Conservation (phyloP, 1,140 invertebrate genomes). For the Trinorchestia longiramus region DNA sequence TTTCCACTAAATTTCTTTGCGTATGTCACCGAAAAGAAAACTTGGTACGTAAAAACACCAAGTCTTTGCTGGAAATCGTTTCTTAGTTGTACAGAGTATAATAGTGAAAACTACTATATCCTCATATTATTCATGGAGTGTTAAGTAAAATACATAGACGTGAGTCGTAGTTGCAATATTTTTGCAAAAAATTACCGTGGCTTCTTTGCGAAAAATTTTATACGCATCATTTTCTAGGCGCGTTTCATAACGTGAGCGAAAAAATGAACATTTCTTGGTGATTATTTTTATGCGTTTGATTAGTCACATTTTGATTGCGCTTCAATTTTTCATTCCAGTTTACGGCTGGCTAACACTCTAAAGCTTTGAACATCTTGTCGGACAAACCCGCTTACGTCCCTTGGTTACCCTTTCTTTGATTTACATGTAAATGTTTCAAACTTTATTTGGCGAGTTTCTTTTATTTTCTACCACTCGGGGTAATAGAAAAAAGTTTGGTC, state of each 20-base stretch:
- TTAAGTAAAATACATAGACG: not conserved
- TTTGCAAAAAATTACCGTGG: not conserved
- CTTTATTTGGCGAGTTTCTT: slow-evolving; percentile 37
- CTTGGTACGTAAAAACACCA: too few species aligned
- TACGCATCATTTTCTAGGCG: not conserved
- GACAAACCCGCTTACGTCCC: not conserved
- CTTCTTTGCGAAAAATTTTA: not conserved
- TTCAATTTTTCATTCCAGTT: not conserved
- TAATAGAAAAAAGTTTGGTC: slow-evolving; percentile 50
- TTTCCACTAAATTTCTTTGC: too few species aligned
- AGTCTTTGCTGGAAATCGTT: too few species aligned
- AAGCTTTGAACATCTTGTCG: slow-evolving; percentile 34
- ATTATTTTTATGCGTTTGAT: not conserved
- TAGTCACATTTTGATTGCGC: not conserved
- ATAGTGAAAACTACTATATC: too few species aligned
- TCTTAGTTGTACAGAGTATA: too few species aligned
- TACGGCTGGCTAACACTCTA: not conserved
- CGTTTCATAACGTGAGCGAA: not conserved
- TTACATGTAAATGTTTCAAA: slow-evolving; percentile 50
- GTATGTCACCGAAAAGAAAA: too few species aligned
- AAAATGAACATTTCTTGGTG: not conserved
- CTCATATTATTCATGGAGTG: too few species aligned
- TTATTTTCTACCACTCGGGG: slow-evolving; percentile 45
- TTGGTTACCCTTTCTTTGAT: slow-evolving; percentile 1
- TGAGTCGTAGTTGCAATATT: not conserved